phyloP scores from a whole-genome alignment of 2,888 invertebrate genomes.

The Philereme vetulata region DNA sequence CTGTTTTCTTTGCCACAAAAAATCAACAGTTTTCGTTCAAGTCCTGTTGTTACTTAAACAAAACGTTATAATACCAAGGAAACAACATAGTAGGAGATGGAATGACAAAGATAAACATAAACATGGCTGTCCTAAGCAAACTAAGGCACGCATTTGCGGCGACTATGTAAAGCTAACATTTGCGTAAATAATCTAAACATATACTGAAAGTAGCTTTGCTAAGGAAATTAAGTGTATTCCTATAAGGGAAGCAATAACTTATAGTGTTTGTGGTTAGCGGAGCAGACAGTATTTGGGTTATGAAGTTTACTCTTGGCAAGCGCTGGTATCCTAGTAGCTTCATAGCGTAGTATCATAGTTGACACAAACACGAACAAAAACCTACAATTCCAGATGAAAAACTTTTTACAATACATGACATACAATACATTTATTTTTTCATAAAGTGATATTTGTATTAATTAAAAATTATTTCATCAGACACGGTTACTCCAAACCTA shows the following conservation, averaged over 20 bases:
- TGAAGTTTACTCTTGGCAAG: conserved; percentile 3
- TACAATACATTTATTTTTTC: no score
- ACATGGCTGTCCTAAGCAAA: conserved; percentile 43
- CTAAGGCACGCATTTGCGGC: conserved; percentile 28
- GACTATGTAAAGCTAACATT: conserved; percentile 28
- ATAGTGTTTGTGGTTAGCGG: conserved; percentile 17
- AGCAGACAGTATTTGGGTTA: not conserved
- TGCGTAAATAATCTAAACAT: conserved; percentile 24
- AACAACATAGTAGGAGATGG: conserved; percentile 42
- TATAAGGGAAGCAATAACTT: conserved; percentile 25
- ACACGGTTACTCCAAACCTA: no score
- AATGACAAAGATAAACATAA: conserved; percentile 50
- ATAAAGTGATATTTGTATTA: no score
- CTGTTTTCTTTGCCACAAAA: not conserved
- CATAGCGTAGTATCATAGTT: no score
- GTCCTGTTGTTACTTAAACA: conserved; percentile 5
- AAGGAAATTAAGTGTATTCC: conserved; percentile 28
- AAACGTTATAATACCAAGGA: conserved; percentile 28
- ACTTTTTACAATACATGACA: no score
- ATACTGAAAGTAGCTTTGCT: conserved; percentile 27
- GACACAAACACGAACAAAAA: no score
- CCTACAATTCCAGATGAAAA: no score
- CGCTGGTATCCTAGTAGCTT: not conserved
- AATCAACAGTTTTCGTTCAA: conserved; percentile 1
- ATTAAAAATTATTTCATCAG: no score